These are phyloP conservation scores for Pongo pygmaeus DNA, from an alignment of 2,113 vertebrate species.

Conservation along the genomic window DNA sequence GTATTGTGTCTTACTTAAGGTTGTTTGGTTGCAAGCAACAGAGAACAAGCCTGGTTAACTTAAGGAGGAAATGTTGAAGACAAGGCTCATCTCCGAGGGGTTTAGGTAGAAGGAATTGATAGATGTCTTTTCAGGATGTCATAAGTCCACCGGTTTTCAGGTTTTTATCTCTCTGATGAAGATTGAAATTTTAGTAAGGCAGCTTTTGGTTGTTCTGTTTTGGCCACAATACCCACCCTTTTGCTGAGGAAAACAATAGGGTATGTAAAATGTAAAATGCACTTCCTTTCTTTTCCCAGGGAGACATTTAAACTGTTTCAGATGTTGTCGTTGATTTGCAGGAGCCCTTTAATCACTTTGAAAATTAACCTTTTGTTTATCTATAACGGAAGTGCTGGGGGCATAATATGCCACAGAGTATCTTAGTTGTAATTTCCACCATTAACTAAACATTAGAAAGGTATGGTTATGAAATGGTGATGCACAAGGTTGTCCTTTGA, in stretches of 20 bases:
- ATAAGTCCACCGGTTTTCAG: not conserved
- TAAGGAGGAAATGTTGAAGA: not conserved
- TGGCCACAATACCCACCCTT: not conserved
- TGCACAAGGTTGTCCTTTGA: constrained; percentile 3
- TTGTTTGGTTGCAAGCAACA: not conserved
- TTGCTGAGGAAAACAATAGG: not conserved
- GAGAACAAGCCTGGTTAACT: not conserved
- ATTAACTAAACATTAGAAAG: constrained; percentile 10
- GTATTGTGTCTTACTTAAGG: not conserved
- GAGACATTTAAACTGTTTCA: constrained; percentile 43
- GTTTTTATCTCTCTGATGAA: not conserved
- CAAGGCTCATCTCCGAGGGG: not conserved
- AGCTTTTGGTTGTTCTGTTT: constrained; percentile 30
- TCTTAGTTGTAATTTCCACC: not conserved
- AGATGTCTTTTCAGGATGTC: not conserved
- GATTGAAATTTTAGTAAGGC: constrained; percentile 44
- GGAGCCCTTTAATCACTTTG: constrained; percentile 12
- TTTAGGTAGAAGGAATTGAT: not conserved
- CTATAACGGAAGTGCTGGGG: not conserved
- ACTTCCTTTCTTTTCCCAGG: constrained; percentile 37
- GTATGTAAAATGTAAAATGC: not conserved
- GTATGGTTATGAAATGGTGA: not conserved
- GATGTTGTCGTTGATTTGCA: constrained; percentile 1
- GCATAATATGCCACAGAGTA: not conserved
- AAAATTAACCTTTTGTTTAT: not conserved